Evolutionary conservation across 2,797 vertebrate genomes (phyloP).

Genomic region (Eulemur rubriventer): DNA sequence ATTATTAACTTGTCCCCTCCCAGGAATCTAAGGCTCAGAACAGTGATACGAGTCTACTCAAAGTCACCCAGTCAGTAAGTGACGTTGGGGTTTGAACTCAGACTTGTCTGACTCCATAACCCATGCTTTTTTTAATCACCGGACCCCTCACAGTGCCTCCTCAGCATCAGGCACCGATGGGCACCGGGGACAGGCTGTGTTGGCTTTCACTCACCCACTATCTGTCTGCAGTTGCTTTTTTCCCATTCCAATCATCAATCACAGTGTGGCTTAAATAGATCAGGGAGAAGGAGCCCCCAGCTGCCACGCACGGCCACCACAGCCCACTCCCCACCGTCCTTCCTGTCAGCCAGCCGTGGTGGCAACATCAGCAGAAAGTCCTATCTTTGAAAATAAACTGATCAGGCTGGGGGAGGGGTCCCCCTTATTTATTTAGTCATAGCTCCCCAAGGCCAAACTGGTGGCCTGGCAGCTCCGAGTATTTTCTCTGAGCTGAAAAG

Average conservation of each 20-base stretch:
- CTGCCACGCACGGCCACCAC: constrained; percentile 57
- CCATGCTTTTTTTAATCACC: neutral
- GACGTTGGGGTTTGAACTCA: neutral
- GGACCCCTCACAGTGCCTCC: fast-evolving
- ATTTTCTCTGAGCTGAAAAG: constrained; percentile 18
- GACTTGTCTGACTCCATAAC: neutral
- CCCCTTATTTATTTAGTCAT: neutral
- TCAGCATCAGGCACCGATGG: neutral
- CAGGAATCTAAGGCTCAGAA: neutral
- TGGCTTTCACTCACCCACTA: constrained; percentile 59
- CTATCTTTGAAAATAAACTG: constrained; percentile 80
- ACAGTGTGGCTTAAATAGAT: constrained; percentile 66
- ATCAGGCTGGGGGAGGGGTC: constrained; percentile 10
- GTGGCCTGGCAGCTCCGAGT: neutral
- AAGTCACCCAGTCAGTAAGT: neutral
- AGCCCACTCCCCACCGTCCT: constrained; percentile 43
- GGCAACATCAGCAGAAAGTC: constrained; percentile 53
- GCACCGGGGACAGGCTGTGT: constrained; percentile 35
- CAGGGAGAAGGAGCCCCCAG: constrained; percentile 21
- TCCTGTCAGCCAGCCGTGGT: neutral
- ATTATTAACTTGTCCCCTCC: neutral
- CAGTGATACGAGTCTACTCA: neutral
- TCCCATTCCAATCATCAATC: constrained; percentile 78
- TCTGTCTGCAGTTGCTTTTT: constrained; percentile 69
- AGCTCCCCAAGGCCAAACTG: neutral